These are phyloP conservation scores for Xiphias gladius DNA, from an alignment of 2,113 vertebrate species.

Conservation along the genomic window DNA sequence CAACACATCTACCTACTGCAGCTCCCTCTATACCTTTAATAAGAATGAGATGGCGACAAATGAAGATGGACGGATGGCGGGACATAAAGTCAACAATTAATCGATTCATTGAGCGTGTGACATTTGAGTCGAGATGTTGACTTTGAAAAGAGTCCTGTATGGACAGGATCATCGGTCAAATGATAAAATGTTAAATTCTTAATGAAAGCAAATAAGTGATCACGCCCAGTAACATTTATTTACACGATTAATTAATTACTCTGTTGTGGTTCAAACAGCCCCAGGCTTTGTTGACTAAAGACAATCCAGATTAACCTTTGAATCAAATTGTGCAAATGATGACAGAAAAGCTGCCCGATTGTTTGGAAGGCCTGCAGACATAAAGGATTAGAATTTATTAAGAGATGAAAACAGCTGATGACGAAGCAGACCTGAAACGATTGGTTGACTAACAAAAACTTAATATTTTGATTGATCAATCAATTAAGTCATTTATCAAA, in stretches of 20 bases:
- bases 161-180: not conserved
- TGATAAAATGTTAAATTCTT: not conserved
- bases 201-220: not conserved
- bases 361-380: not conserved
- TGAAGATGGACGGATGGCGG: not conserved
- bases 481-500: not conserved
- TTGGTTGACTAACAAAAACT: not conserved
- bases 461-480: not conserved
- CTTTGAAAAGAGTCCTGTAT: not conserved
- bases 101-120: not conserved
- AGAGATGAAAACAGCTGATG: not conserved
- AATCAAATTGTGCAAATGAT: not conserved
- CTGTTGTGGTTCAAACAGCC: not conserved
- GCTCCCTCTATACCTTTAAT: slow-evolving; percentile 9
- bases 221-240: not conserved
- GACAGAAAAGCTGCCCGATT: not conserved
- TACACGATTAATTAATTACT: not conserved
- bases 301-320: slow-evolving; percentile 2
- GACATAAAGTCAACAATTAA: slow-evolving; percentile 14
- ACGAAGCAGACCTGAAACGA: not conserved
- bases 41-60: not conserved
- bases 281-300: not conserved
- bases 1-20: slow-evolving; percentile 5
- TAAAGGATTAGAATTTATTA: not conserved
- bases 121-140: slow-evolving; percentile 20